phyloP scores from a whole-genome alignment of 1,140 invertebrate genomes.

The Drosophila oshimai region DNA sequence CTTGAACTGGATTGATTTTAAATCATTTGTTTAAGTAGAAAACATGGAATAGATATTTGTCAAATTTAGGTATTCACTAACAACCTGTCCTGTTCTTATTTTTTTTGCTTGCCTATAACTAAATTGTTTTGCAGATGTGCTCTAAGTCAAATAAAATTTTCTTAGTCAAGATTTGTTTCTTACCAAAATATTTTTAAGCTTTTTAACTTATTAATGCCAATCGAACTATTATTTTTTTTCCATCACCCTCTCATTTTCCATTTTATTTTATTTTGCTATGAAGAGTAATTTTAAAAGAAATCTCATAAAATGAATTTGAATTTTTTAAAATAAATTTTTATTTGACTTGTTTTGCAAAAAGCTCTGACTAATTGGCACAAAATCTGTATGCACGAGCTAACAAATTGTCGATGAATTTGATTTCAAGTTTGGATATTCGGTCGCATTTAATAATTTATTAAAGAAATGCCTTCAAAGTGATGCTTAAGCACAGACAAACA shows the following conservation, averaged over 20 bases:
- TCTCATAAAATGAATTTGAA: not conserved
- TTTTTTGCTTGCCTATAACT: too few relatives aligned
- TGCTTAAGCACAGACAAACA: constrained; percentile 27
- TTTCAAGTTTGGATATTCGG: constrained; percentile 1
- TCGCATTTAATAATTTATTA: constrained; percentile 41
- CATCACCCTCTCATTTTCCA: not conserved
- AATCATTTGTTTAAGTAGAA: not conserved
- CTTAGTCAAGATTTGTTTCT: too few relatives aligned
- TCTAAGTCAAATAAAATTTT: too few relatives aligned
- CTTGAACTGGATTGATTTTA: not conserved
- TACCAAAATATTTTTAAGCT: not conserved
- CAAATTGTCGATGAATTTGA: constrained; percentile 36
- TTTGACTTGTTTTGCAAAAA: not conserved
- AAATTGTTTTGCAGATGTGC: too few relatives aligned
- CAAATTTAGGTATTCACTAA: too few relatives aligned
- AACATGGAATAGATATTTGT: not conserved
- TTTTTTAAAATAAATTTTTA: not conserved
- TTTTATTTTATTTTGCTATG: not conserved
- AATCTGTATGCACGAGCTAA: constrained; percentile 1
- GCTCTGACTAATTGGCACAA: constrained; percentile 7
- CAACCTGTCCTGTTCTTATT: too few relatives aligned
- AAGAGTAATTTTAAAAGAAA: not conserved
- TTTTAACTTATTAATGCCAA: not conserved
- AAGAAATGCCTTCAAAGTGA: constrained; percentile 31
- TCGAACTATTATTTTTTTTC: not conserved